Percentiles rank a stretch among this genome's conserved stretches.
phyloP scores from a whole-genome alignment of 2,888 invertebrate species.

The Malacosoma neustria region DNA sequence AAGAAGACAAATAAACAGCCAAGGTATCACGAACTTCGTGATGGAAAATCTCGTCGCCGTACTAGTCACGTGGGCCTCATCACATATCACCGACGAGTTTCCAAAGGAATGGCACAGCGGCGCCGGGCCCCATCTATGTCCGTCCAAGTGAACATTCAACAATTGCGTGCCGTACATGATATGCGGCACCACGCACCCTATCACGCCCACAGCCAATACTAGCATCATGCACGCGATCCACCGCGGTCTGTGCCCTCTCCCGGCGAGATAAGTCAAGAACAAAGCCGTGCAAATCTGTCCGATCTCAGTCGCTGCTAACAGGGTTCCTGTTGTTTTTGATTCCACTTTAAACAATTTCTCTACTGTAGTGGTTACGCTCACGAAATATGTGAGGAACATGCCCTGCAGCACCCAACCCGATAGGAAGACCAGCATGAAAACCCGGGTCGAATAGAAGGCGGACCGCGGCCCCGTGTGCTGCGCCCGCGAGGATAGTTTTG shows the following conservation, averaged over 20 bases:
- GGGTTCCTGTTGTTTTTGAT: slow-evolving; percentile 91
- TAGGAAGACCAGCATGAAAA: slow-evolving; percentile 91
- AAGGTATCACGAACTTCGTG: slow-evolving; percentile 87
- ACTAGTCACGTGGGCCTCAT: slow-evolving; percentile 76
- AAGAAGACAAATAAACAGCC: slow-evolving; percentile 90
- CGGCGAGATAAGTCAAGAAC: slow-evolving; percentile 91
- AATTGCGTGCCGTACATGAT: slow-evolving; percentile 87
- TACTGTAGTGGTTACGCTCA: slow-evolving; percentile 93
- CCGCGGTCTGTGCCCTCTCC: slow-evolving; percentile 92
- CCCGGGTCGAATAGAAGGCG: slow-evolving; percentile 88
- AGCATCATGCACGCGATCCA: slow-evolving; percentile 97
- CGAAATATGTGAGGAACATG: slow-evolving; percentile 96
- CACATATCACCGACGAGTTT: slow-evolving; percentile 57
- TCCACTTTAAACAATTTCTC: slow-evolving; percentile 94
- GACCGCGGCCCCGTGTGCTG: slow-evolving; percentile 75
- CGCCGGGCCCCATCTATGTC: slow-evolving; percentile 47
- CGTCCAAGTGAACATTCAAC: slow-evolving; percentile 61
- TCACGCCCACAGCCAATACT: slow-evolving; percentile 88
- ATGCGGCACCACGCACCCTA: slow-evolving; percentile 91
- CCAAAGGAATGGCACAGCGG: slow-evolving; percentile 38
- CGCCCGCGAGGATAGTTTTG: slow-evolving; percentile 77
- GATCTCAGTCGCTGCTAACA: slow-evolving; percentile 93
- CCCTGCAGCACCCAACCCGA: slow-evolving; percentile 91
- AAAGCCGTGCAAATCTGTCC: slow-evolving; percentile 94
- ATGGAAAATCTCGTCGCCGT: slow-evolving; percentile 83